phyloP scores from a whole-genome alignment of 1,140 invertebrate genomes.

The Kradibia gibbosae region DNA sequence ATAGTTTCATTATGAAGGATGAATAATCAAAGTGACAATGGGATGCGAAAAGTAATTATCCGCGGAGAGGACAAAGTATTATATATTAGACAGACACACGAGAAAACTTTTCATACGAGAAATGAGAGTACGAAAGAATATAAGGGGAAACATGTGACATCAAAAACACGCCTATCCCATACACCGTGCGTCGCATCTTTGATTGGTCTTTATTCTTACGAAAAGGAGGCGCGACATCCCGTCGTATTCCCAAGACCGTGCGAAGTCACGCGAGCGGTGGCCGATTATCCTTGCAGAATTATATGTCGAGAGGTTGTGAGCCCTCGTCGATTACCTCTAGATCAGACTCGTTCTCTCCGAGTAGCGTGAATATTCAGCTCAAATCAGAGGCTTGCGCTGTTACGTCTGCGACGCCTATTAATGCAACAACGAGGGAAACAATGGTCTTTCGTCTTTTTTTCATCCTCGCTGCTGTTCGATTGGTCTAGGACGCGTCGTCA shows the following conservation, averaged over 20 bases:
- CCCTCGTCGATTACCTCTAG: too few relatives aligned
- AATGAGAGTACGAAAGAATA: too few relatives aligned
- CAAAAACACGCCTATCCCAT: background rate
- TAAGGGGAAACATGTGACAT: too few relatives aligned
- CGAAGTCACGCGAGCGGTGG: too few relatives aligned
- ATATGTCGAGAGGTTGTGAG: too few relatives aligned
- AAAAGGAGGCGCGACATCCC: background rate
- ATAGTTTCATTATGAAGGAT: too few relatives aligned
- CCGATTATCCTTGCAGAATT: background rate
- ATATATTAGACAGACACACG: too few relatives aligned
- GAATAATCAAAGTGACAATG: too few relatives aligned
- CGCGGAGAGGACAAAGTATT: too few relatives aligned
- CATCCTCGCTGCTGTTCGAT: background rate
- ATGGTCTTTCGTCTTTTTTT: background rate
- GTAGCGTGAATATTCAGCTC: background rate
- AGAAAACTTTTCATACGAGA: too few relatives aligned
- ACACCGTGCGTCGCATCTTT: background rate
- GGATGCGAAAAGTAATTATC: too few relatives aligned
- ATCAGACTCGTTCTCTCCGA: too few relatives aligned
- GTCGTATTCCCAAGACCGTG: background rate
- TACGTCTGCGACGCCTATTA: conserved; percentile 8
- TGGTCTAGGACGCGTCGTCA: background rate
- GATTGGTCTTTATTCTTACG: background rate
- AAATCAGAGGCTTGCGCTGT: background rate
- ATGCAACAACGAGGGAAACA: conserved; percentile 21